A percentile compares a stretch with the other conserved stretches of the same genome.
Evolutionary conservation across 2,113 vertebrate species (phyloP).

Genomic region (Caloenas nicobarica): DNA sequence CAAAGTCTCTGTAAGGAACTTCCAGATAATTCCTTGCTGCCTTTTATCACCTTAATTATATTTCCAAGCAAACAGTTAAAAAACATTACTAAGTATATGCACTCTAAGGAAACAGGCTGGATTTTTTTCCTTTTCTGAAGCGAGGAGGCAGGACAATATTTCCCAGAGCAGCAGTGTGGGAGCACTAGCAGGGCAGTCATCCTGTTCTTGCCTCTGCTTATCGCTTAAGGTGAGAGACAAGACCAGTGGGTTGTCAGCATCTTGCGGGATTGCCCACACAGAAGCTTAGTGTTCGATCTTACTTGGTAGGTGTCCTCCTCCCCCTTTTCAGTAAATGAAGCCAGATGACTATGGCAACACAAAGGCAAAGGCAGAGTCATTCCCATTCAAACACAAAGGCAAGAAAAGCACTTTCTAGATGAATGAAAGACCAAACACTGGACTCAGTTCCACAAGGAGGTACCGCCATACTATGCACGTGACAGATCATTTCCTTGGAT

Average conservation of each 20-base stretch:
- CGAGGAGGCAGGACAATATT: background rate
- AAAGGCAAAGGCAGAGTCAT: background rate
- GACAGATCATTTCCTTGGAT: background rate
- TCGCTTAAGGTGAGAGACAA: background rate
- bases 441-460: background rate
- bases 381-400: background rate
- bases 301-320: background rate
- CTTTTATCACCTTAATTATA: slow-evolving; percentile 19
- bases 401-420: background rate
- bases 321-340: background rate
- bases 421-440: background rate
- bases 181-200: background rate
- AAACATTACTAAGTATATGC: background rate
- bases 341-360: background rate
- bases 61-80: background rate
- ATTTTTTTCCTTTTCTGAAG: background rate
- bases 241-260: background rate
- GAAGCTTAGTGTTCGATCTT: background rate
- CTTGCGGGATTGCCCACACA: background rate
- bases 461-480: accelerated
- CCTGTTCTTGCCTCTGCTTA: background rate
- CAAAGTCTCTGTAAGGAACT: background rate
- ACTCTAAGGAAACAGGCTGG: background rate
- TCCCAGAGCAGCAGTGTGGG: background rate
- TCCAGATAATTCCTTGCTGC: background rate